phyloP scores from a whole-genome alignment of 2,113 vertebrate genomes.

The Pterocles burchelli region DNA sequence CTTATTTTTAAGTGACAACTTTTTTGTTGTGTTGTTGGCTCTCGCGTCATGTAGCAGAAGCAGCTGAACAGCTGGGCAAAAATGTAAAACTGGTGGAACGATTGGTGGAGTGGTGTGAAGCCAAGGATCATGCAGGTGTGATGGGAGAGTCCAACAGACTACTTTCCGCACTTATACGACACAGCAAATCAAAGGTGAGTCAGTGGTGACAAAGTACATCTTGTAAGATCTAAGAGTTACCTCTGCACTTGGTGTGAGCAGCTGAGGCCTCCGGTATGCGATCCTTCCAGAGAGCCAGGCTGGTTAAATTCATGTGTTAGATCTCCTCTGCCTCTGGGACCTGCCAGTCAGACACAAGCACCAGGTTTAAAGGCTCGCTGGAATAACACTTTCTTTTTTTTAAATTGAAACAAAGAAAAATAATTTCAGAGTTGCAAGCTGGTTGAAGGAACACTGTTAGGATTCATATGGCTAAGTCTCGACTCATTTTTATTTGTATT shows the following conservation, averaged over 20 bases:
- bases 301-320: background rate
- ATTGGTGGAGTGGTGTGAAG: conserved; percentile 98
- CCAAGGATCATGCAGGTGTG: conserved; percentile 97
- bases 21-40: conserved; percentile 58
- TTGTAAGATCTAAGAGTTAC: background rate
- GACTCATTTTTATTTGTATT: background rate
- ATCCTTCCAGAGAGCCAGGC: background rate
- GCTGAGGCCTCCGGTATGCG: accelerated
- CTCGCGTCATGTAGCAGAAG: conserved; percentile 80
- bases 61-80: conserved; percentile 94
- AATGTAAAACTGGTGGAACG: conserved; percentile 90
- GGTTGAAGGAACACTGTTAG: background rate
- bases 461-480: background rate
- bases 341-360: background rate
- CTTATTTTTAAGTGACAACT: background rate
- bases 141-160: conserved; percentile 98
- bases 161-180: conserved; percentile 94
- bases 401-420: background rate
- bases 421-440: background rate
- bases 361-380: background rate
- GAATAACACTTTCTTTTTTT: background rate
- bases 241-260: background rate
- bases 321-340: background rate
- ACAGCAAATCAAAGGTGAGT: conserved; percentile 98
- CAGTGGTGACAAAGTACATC: background rate